phyloP scores from a whole-genome alignment of 2,888 invertebrate genomes.

The Eristalinus aeneus region DNA sequence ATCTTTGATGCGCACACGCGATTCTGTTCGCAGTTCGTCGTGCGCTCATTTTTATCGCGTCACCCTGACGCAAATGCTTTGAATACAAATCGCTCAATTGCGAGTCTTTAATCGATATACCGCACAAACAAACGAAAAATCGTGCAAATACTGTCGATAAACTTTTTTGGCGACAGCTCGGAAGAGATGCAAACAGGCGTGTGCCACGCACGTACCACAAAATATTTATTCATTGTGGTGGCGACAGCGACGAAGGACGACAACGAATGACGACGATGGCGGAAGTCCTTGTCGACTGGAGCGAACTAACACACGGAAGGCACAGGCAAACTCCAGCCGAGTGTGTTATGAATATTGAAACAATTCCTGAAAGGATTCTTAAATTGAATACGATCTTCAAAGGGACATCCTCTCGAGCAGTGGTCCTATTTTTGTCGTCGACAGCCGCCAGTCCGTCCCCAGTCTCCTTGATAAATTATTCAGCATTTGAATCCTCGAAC shows the following conservation, averaged over 20 bases:
- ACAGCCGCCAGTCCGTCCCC: not conserved
- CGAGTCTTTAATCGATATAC: constrained; percentile 1
- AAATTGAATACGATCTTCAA: not conserved
- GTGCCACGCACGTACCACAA: not conserved
- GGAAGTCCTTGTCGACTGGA: no score
- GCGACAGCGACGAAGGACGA: not conserved
- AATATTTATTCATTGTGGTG: not conserved
- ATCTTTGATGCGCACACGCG: not conserved
- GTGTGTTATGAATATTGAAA: constrained; percentile 2
- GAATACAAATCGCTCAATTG: constrained; percentile 6
- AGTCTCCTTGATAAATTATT: not conserved
- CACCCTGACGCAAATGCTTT: not conserved
- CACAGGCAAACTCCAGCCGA: not conserved
- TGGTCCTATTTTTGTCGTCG: not conserved
- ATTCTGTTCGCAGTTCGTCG: not conserved
- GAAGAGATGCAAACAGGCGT: not conserved
- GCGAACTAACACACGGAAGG: no score
- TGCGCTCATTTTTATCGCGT: not conserved
- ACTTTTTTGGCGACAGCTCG: not conserved
- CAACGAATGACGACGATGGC: not conserved
- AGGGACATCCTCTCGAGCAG: not conserved
- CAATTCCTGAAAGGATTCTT: not conserved
- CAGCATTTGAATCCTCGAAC: not conserved
- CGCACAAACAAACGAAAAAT: not conserved
- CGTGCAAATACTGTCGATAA: not conserved